Evolutionary conservation across 2,888 invertebrate genomes (phyloP), one percentile per base, ranked within the genome.

Genomic region (Tetragnatha montana): DNA sequence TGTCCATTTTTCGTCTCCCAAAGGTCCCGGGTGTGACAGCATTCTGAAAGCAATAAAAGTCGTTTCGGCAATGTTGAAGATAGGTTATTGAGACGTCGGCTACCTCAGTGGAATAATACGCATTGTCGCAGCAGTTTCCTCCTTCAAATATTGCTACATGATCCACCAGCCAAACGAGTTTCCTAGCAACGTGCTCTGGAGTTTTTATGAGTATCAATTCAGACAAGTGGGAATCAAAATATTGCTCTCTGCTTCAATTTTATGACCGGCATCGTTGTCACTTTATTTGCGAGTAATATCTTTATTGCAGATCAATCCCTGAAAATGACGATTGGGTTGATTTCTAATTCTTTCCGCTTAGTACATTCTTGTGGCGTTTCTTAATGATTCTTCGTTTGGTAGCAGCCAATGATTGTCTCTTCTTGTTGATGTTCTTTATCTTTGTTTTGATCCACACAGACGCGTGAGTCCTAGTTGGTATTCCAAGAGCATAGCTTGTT

Each of bases 141-240:
- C 70, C 74, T 74, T n/a, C 22, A 74, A 74, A 74, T 73, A 82
- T 82, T 74, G 51, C 51, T 51, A 22, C 74, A 60, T 60, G 74
- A 82, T 76, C 75, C 69, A 79, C 85, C 49, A 21, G 85, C 73
- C 78, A 79, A 79, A 78, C 85, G 78, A 22, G 85, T 85, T 84
- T 50, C 76, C 7, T 22, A 71, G n/a, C 70, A 70, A 73, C 78
- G 79, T 85, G 84, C 84, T 74, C 19, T 10, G 84, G 0, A 68
- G 76, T 19, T 47, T 47, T 21, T 47, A 8, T 78, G 47, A 75
- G 47, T n/a, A 49, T 75, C 75, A 75, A 75, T 47, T 49, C n/a
- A 60, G 83, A 69, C 78, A 50, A 69, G 78, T 17, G 12, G 68
- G 70, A 78, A 51, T 85, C 85, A 71, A 85, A 78, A 85, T 85